Conservation (phyloP, 2,888 invertebrate species). For the Caenorhabditis panamensis region DNA sequence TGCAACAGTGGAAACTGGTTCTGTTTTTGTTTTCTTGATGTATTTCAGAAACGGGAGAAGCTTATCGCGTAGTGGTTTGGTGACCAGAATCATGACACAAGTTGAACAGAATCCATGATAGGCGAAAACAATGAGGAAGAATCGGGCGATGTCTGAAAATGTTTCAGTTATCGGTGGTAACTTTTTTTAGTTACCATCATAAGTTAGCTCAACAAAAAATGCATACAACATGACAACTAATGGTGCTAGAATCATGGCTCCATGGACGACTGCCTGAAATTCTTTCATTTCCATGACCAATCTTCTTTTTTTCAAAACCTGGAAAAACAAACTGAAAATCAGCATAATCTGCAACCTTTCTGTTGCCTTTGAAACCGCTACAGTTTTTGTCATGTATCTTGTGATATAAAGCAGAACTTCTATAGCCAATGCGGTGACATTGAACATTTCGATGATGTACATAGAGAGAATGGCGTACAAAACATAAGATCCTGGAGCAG, state of each 20-base stretch:
- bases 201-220: too few relatives aligned
- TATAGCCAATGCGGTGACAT: not conserved
- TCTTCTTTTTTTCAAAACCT: conserved; percentile 1
- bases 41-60: not conserved
- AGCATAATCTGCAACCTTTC: not conserved
- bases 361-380: not conserved
- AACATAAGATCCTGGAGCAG: not conserved
- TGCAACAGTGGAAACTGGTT: not conserved
- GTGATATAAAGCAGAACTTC: not conserved
- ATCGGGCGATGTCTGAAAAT: not conserved
- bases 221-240: too few relatives aligned
- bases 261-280: not conserved
- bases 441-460: not conserved
- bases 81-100: not conserved
- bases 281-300: not conserved
- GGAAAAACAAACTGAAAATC: not conserved
- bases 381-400: not conserved
- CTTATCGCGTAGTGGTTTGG: not conserved
- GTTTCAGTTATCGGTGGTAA: too few relatives aligned
- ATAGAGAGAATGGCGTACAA: not conserved
- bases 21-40: not conserved
- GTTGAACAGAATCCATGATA: not conserved
- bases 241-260: too few relatives aligned
- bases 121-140: not conserved
- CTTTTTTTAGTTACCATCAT: not conserved